Evolutionary conservation across 2,797 vertebrate species (phyloP).

Genomic region (Eulemur coronatus): DNA sequence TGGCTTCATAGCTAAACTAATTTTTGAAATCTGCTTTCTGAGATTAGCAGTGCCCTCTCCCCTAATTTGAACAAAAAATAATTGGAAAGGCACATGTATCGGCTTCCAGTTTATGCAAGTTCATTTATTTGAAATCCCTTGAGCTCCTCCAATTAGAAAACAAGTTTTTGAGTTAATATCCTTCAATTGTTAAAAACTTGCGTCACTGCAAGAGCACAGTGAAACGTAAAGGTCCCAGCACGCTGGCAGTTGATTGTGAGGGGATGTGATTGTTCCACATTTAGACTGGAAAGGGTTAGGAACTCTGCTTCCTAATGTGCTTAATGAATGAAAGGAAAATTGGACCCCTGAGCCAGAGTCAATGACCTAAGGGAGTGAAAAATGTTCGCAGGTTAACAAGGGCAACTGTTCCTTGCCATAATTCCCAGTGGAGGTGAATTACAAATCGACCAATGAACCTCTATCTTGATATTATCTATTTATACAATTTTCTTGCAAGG

Average conservation of each 20-base stretch:
- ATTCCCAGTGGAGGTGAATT: constrained; percentile 85
- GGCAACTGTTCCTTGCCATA: constrained; percentile 88
- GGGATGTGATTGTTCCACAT: constrained; percentile 94
- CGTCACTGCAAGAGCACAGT: constrained; percentile 90
- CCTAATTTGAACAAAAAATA: constrained; percentile 86
- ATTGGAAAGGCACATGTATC: constrained; percentile 88
- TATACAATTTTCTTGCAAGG: constrained; percentile 82
- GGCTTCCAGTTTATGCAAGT: constrained; percentile 88
- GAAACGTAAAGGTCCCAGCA: constrained; percentile 87
- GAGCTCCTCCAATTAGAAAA: constrained; percentile 90
- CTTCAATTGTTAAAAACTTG: constrained; percentile 98
- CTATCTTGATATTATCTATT: constrained; percentile 81
- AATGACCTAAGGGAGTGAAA: constrained; percentile 93
- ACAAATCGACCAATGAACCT: constrained; percentile 83
- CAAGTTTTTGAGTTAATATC: constrained; percentile 94
- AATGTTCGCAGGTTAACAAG: constrained; percentile 96
- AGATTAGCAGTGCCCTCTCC: constrained; percentile 85
- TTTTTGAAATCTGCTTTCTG: constrained; percentile 84
- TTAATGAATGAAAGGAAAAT: constrained; percentile 95
- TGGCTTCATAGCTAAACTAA: constrained; percentile 78
- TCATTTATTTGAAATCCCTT: constrained; percentile 86
- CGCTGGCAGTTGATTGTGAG: constrained; percentile 90
- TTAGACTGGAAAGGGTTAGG: constrained; percentile 94
- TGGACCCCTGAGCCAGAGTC: constrained; percentile 90
- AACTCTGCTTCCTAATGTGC: constrained; percentile 95